Evolutionary conservation across 2,113 vertebrate genomes (phyloP), one percentile per base, ranked within the genome.

Genomic region (Notarius quadriscutis): DNA sequence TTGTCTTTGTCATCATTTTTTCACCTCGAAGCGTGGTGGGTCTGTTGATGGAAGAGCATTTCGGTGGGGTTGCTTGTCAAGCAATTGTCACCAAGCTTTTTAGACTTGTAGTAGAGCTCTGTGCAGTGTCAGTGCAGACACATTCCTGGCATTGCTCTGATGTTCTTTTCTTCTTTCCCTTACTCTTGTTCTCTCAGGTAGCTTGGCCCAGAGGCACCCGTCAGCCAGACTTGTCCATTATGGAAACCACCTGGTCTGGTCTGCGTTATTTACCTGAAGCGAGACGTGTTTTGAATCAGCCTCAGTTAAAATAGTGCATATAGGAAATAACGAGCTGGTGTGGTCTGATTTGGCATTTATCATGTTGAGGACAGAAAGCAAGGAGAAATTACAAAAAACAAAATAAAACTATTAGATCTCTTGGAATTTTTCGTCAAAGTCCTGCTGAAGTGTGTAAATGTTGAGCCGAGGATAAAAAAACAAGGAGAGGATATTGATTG

Each of bases 131-230:
- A 91, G 90, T 88, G 89, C 93, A 92, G 91, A 90, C 84, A 86
- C 84, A 94, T 95, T 95, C 91, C 90, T 93, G 57, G 85, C 88
- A 95, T 95, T 95, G 93, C 88, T 93, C 53, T 22, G 87, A 80
- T 83, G 81, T 72, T 85, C 86, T 91, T 91, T 92, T 91, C 55
- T 67, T 81, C 71, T 62, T 51, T 81, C 83, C 74, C 65, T 78
- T 27, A n/a, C 20, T 67, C 85, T 86, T 85, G 69, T 87, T 92
- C 89, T 92, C 91, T 91, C 91, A 92, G 94, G 93, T 93, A 93
- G 92, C 89, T 85, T 50, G 74, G 88, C 91, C 86, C 86, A 75
- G 67, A 89, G 92, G 89, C 90, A 91, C 89, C 88, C 87, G 84
- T 94, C 90, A 92, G 92, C 88, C 92, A 89, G 90, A 83, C 89